phyloP scores from a whole-genome alignment of 2,113 vertebrate species.

The Gasterosteus nipponicus region DNA sequence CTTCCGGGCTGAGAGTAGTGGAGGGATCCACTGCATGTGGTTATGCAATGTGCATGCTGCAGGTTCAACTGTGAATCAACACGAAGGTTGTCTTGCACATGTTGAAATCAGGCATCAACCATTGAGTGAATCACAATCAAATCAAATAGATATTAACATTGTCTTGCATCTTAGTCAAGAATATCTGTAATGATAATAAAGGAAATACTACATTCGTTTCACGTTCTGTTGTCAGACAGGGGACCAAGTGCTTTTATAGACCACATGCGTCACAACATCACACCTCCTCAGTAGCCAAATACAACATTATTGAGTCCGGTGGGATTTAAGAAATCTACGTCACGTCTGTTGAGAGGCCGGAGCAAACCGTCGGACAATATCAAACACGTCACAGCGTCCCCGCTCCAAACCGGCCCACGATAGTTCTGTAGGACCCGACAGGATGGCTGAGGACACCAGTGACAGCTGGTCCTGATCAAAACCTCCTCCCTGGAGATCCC shows the following conservation, averaged over 20 bases:
- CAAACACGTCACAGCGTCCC: constrained; percentile 47
- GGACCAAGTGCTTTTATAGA: neutral
- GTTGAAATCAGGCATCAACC: neutral
- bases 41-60: constrained; percentile 13
- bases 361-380: constrained; percentile 54
- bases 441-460: constrained; percentile 67
- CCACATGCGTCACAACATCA: too few species aligned
- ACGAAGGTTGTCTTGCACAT: neutral
- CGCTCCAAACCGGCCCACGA: constrained; percentile 44
- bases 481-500: constrained; percentile 62
- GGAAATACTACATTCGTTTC: neutral
- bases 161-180: neutral
- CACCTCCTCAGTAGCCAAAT: neutral
- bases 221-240: neutral
- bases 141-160: neutral
- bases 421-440: constrained; percentile 54
- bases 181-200: neutral
- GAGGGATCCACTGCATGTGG: constrained; percentile 10
- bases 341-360: constrained; percentile 26
- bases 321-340: neutral
- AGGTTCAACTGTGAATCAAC: neutral
- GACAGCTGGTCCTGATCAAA: constrained; percentile 83
- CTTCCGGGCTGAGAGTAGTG: constrained; percentile 13
- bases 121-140: neutral
- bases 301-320: neutral